phyloP scores from a whole-genome alignment of 2,797 vertebrate species.

The Jordanella pulchra region DNA sequence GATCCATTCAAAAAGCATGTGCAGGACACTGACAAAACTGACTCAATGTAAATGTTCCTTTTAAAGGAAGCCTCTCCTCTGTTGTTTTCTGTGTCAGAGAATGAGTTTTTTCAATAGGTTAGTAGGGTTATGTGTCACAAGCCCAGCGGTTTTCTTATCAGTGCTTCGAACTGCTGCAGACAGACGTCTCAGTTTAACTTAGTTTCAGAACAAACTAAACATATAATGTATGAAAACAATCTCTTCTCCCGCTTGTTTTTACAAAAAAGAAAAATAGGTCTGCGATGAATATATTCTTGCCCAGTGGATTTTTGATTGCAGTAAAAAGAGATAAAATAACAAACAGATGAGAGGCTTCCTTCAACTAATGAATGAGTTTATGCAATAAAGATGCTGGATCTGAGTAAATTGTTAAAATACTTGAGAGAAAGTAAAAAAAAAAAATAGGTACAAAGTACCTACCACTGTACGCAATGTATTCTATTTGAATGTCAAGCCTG shows the following conservation, averaged over 20 bases:
- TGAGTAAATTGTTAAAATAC: constrained; percentile 14
- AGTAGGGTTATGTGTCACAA: not conserved
- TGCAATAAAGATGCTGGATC: constrained; percentile 17
- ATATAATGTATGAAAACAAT: not conserved
- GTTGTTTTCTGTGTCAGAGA: constrained; percentile 6
- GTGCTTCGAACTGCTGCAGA: not conserved
- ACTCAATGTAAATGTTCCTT: not conserved
- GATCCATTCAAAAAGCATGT: constrained; percentile 11
- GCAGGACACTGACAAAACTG: constrained; percentile 2
- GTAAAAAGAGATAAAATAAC: not conserved
- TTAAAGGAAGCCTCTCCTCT: constrained; percentile 23
- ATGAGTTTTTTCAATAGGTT: not conserved
- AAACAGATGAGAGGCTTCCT: constrained; percentile 19
- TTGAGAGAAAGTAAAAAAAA: constrained; percentile 1
- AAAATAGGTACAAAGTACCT: constrained; percentile 8
- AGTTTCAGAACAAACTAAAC: too few relatives aligned
- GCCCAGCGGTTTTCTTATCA: not conserved
- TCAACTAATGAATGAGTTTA: constrained; percentile 3
- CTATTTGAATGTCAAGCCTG: constrained; percentile 29
- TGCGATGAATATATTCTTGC: not conserved
- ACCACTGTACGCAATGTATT: constrained; percentile 26
- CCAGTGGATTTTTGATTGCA: not conserved
- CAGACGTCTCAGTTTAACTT: not conserved
- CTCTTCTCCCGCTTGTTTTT: not conserved
- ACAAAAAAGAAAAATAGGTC: not conserved